Conservation (phyloP, 2,797 vertebrate genomes). For the Cyclura pinguis region DNA sequence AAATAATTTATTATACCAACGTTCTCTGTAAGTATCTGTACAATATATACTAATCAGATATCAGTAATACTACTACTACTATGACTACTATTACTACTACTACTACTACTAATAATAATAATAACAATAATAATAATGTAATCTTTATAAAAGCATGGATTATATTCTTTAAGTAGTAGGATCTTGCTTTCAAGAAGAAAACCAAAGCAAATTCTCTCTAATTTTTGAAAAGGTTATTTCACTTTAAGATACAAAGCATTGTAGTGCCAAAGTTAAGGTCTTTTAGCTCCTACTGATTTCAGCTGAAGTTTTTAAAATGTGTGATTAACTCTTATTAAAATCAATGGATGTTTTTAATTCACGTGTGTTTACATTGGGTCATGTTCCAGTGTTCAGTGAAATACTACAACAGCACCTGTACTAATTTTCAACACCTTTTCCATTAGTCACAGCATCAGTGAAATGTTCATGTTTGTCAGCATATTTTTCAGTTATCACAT, state of each 20-base stretch:
- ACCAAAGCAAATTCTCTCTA: neutral
- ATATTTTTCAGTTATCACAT: neutral
- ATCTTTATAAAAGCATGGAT: too few species aligned
- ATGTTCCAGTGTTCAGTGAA: neutral
- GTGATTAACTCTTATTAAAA: neutral
- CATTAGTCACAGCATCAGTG: neutral
- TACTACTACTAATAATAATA: neutral
- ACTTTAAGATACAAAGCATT: neutral
- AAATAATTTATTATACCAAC: neutral
- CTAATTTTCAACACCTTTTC: neutral
- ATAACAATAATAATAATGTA: too few species aligned
- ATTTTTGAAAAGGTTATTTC: neutral
- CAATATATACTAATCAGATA: neutral
- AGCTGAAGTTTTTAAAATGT: neutral
- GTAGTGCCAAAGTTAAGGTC: neutral
- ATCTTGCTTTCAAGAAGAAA: neutral
- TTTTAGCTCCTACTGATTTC: neutral
- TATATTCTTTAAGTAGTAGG: neutral
- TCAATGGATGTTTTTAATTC: neutral
- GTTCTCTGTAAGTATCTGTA: neutral
- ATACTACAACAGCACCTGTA: neutral
- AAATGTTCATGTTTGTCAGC: neutral
- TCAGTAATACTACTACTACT: neutral
- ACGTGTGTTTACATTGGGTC: neutral
- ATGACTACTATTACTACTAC: too few species aligned